Evolutionary conservation across 2,797 vertebrate species (phyloP).

Genomic region (Nyctibius grandis): DNA sequence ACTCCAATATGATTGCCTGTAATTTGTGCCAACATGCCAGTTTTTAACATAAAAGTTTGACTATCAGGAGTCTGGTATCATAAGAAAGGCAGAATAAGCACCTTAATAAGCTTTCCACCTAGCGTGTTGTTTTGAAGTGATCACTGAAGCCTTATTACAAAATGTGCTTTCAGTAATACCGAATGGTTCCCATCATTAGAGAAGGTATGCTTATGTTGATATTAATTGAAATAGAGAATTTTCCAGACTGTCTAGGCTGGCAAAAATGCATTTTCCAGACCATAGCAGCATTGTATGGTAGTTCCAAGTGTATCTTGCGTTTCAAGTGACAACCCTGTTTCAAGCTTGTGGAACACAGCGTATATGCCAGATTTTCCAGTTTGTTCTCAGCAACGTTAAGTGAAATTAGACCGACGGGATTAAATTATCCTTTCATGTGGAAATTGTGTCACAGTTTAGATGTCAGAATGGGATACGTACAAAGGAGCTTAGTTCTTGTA

Average conservation of each 20-base stretch:
- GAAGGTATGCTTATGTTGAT: not conserved
- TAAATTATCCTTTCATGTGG: not conserved
- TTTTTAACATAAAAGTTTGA: not conserved
- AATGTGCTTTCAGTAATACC: not conserved
- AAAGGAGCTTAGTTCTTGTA: not conserved
- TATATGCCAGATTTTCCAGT: not conserved
- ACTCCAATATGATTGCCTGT: not conserved
- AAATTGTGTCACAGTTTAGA: constrained; percentile 12
- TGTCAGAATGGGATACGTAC: not conserved
- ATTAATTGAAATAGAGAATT: not conserved
- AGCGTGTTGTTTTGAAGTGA: not conserved
- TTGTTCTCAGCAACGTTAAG: constrained; percentile 4
- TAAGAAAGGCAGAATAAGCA: not conserved
- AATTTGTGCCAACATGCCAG: not conserved
- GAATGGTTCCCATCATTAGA: not conserved
- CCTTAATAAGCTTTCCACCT: not conserved
- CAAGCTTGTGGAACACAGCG: not conserved
- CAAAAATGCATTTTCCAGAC: not conserved
- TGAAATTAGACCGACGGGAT: not conserved
- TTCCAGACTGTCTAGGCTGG: not conserved
- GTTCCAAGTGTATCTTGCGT: not conserved
- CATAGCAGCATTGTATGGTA: not conserved
- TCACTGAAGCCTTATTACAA: not conserved
- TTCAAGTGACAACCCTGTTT: not conserved
- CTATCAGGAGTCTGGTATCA: not conserved